These are phyloP conservation scores for Cephus sareptanus DNA, from an alignment of 2,888 invertebrate species.

Conservation along the genomic window DNA sequence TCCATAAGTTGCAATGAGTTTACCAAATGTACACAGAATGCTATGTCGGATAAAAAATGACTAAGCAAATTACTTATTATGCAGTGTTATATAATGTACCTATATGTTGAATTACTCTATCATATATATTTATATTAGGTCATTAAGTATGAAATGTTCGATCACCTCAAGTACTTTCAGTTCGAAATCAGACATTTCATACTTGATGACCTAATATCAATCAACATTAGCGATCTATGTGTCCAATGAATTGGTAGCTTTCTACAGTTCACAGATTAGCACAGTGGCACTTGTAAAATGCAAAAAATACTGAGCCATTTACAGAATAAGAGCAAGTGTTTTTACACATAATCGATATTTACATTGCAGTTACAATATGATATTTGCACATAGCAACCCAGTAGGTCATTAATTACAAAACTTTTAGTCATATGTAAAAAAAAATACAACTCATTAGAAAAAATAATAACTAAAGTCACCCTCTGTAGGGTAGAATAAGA, in stretches of 20 bases:
- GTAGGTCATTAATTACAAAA: not conserved
- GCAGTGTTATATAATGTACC: not conserved
- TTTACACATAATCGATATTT: not conserved
- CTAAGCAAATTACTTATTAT: not conserved
- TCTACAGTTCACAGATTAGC: not conserved
- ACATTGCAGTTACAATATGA: not conserved
- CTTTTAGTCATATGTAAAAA: not conserved
- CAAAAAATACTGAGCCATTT: not conserved
- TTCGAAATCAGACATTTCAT: too few species aligned
- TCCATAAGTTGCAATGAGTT: not conserved
- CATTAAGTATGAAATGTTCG: too few species aligned
- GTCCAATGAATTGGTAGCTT: not conserved
- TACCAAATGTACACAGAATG: not conserved
- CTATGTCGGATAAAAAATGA: not conserved
- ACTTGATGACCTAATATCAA: too few species aligned
- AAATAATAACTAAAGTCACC: not conserved
- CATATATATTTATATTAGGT: not conserved
- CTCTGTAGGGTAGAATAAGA: not conserved
- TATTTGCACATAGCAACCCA: not conserved
- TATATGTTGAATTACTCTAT: not conserved
- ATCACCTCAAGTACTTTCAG: too few species aligned
- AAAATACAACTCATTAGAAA: not conserved
- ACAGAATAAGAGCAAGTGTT: not conserved
- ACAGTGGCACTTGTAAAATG: not conserved
- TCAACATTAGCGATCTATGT: not conserved